Percentiles rank a stretch among this genome's conserved stretches.
These are phyloP conservation scores for Python bivittatus DNA, from an alignment of 2,113 vertebrate genomes.

Conservation along the genomic window DNA sequence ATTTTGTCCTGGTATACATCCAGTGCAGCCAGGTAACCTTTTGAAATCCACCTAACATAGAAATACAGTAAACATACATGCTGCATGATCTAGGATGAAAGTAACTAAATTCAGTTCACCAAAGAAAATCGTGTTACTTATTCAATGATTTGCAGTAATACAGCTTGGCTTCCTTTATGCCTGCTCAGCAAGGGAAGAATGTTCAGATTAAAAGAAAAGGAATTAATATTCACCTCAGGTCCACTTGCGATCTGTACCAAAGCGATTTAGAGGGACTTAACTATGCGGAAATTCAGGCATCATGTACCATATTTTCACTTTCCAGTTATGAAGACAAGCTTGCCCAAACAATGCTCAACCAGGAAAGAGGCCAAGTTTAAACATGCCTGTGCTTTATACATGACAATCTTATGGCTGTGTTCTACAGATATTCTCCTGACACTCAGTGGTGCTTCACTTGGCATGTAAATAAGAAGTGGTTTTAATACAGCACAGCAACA, in stretches of 20 bases:
- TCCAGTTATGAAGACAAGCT: neutral
- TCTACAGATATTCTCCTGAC: neutral
- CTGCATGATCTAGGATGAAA: neutral
- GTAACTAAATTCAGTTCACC: neutral
- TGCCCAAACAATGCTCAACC: neutral
- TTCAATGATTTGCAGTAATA: neutral
- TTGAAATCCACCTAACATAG: neutral
- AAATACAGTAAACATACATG: neutral
- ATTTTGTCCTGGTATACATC: neutral
- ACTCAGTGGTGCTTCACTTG: neutral
- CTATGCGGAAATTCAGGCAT: slow-evolving; percentile 1
- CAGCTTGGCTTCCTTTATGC: neutral
- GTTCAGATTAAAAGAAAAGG: neutral
- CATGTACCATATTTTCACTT: neutral
- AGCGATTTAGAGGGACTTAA: neutral
- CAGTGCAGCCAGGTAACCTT: neutral
- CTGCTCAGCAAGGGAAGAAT: neutral
- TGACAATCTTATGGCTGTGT: neutral
- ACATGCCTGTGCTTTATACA: neutral
- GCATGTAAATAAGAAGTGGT: slow-evolving; percentile 1
- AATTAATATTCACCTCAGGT: slow-evolving; percentile 10
- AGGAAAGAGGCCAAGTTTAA: neutral
- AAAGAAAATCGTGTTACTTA: neutral
- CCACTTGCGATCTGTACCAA: neutral
- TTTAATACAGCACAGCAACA: neutral